These are phyloP conservation scores for Caenorhabditis sp. DNA, from an alignment of 2,888 invertebrate species.

Conservation along the genomic window DNA sequence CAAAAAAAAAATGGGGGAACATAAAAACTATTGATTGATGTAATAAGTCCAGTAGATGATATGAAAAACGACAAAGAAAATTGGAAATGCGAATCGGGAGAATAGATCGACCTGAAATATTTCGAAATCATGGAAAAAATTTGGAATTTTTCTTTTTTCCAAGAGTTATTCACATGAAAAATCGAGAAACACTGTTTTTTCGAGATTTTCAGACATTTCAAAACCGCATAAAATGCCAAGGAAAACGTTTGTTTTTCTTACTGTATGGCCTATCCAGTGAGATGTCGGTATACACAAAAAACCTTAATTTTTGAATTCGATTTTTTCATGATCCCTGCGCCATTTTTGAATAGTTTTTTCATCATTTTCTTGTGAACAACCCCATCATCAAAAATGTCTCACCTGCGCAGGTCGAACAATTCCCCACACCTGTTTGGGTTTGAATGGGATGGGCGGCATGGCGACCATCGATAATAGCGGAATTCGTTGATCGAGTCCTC, in stretches of 20 bases:
- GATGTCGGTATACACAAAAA: no score
- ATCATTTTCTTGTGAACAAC: neutral
- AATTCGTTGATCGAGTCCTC: constrained; percentile 44
- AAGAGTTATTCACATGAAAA: no score
- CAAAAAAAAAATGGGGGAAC: neutral
- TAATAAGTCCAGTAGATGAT: constrained; percentile 66
- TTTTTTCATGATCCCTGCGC: no score
- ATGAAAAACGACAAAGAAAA: constrained; percentile 66
- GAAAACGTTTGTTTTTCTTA: no score
- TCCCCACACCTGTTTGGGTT: constrained; percentile 37
- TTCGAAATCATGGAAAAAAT: no score
- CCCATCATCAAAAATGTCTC: neutral
- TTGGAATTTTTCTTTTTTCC: no score
- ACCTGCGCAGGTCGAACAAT: constrained; percentile 49
- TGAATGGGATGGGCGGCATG: constrained; percentile 51
- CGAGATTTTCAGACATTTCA: no score
- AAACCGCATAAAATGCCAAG: no score
- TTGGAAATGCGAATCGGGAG: constrained; percentile 65
- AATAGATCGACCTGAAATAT: constrained; percentile 62
- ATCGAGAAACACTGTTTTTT: no score
- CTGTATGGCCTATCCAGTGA: no score
- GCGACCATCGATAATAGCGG: constrained; percentile 52
- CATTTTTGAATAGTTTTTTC: no score
- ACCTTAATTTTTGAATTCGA: no score
- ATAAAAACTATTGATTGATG: constrained; percentile 42